These are phyloP conservation scores for Solen grandis DNA, from an alignment of 1,140 invertebrate species.

Conservation along the genomic window DNA sequence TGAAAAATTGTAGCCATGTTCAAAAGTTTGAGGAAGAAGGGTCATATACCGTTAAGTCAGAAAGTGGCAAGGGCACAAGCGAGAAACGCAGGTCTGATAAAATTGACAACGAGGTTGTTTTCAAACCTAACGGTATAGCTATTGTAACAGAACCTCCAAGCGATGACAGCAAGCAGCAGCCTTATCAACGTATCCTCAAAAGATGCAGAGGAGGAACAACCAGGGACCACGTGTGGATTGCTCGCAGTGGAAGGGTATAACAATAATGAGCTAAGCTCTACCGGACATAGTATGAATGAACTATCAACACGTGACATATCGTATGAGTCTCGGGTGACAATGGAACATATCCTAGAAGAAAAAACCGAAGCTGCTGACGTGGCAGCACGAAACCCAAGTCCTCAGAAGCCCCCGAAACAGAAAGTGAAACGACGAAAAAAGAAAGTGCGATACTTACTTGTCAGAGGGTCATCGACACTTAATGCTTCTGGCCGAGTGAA, in stretches of 20 bases:
- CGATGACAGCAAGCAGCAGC: background rate
- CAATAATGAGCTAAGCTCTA: background rate
- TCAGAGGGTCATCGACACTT: background rate
- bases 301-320: background rate
- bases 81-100: background rate
- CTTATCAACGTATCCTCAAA: background rate
- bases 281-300: no score
- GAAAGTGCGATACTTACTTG: slow-evolving; percentile 1
- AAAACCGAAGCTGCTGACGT: background rate
- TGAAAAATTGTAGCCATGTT: background rate
- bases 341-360: background rate
- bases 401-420: background rate
- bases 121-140: background rate
- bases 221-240: background rate
- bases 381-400: background rate
- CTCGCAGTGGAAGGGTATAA: background rate
- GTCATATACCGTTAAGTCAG: background rate
- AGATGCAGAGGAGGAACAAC: background rate
- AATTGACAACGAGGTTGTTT: background rate
- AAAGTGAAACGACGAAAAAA: background rate
- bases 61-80: background rate
- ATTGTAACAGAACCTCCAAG: background rate
- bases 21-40: background rate
- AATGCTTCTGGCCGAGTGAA: background rate
- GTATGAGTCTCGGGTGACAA: background rate